Evolutionary conservation across 2,113 vertebrate genomes (phyloP).

Genomic region (Hippocampus guttulatus): DNA sequence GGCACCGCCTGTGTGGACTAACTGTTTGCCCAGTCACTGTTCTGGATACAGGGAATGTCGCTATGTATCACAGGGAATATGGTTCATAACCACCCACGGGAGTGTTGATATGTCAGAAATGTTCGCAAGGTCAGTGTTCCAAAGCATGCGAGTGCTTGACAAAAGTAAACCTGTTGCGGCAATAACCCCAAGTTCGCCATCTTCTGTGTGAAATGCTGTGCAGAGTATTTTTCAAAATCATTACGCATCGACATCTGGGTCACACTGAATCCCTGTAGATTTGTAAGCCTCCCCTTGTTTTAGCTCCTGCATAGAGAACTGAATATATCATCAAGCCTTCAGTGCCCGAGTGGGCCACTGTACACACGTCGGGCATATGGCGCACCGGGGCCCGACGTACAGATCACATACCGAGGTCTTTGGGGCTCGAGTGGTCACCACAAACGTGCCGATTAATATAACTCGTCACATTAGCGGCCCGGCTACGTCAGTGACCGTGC

Average conservation of each 20-base stretch:
- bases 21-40: no score
- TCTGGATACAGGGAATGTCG: no score
- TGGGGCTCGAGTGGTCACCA: not conserved
- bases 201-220: not conserved
- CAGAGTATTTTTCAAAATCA: not conserved
- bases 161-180: constrained; percentile 40
- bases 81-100: no score
- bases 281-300: constrained; percentile 1
- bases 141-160: not conserved
- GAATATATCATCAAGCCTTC: constrained; percentile 22
- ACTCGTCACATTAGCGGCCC: constrained; percentile 37
- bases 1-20: constrained; percentile 24
- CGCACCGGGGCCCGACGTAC: constrained; percentile 52
- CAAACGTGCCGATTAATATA: constrained; percentile 11
- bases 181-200: not conserved
- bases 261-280: not conserved
- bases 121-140: no score
- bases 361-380: constrained; percentile 25
- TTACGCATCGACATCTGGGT: constrained; percentile 8
- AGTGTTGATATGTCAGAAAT: no score
- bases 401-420: constrained; percentile 43
- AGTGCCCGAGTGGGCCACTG: not conserved
- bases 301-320: constrained; percentile 11
- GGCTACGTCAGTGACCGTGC: constrained; percentile 53
- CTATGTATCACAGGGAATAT: no score